Base-by-base conservation (phyloP, 2,797 vertebrate genomes). In the Micromesistius poutassou region DNA sequence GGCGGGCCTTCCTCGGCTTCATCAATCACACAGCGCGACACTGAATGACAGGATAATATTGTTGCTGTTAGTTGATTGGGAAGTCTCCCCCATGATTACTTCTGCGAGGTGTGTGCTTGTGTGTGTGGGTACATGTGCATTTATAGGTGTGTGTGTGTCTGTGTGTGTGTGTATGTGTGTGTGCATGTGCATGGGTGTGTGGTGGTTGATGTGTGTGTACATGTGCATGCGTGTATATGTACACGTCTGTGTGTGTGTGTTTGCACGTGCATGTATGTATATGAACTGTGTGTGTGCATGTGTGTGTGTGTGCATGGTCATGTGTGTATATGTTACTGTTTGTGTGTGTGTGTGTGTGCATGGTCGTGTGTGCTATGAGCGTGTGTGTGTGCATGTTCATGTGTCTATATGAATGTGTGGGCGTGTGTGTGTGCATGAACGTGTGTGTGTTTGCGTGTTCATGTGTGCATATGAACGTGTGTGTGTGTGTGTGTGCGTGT, bases 41-140 rank as follows among this genome's bases (percentile, higher is more conserved):
- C 88, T 93, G 91, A 92, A 90, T 91, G 93, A 89, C 93, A 94
- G 93, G 87, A 94, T 92, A 94, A 94, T 94, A 94, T 93, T 93
- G 89, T 94, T 94, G 83, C 90, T 92, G 84, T 79, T 84, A 83
- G 85, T 84, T 91, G 89, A 93, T 91, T 91, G 82, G 87, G 87
- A 90, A 85, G 81, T 73, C 82, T 87, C 87, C 75, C 83, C 75
- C 42, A 72, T 73, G 84, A 78, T 82, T 75, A 36, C 46, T 68
- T 33, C 73, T 74, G 71, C 28, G 30, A 71, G 42, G 40, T 83
- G 74, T 73, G 75, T 66, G 74, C 74, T 73, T 83, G 74, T 73
- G 75, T 66, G 74, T 76, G 80, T 77, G 81, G 66, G 74, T 76
- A 28, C 4, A 16, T 7, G 50, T 30, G 72, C 80, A 40, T 84